Conservation (phyloP, 2,888 invertebrate species). For the Anthoptus insignis region DNA sequence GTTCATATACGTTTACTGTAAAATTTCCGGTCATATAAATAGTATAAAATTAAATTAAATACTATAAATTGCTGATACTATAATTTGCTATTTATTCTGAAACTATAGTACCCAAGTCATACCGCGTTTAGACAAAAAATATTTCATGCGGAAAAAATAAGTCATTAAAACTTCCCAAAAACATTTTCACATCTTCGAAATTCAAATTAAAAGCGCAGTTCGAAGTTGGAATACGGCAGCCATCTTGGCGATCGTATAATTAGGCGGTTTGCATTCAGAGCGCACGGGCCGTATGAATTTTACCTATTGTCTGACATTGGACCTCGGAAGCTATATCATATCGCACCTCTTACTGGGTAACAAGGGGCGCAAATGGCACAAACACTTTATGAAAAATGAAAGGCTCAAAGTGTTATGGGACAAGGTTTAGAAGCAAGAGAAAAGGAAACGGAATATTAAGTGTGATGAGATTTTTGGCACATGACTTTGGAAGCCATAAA, state of each 20-base stretch:
- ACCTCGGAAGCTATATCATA: slow-evolving; percentile 85
- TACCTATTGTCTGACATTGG: slow-evolving; percentile 86
- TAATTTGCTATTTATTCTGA: too few species aligned
- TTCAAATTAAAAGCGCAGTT: slow-evolving; percentile 52
- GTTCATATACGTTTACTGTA: too few species aligned
- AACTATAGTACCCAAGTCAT: too few species aligned
- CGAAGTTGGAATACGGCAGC: slow-evolving; percentile 59
- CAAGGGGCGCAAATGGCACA: slow-evolving; percentile 57
- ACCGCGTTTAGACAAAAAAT: too few species aligned
- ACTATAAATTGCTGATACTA: too few species aligned
- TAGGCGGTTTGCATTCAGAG: slow-evolving; percentile 82
- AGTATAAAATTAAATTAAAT: too few species aligned
- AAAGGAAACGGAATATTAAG: slow-evolving; percentile 19
- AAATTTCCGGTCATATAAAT: too few species aligned
- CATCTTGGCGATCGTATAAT: slow-evolving; percentile 81
- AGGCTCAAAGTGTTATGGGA: slow-evolving; percentile 50
- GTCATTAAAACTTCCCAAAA: slow-evolving; percentile 19
- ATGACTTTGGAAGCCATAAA: background rate
- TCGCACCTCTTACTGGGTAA: slow-evolving; percentile 69
- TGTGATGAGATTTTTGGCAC: background rate
- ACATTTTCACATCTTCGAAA: slow-evolving; percentile 55
- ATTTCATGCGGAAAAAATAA: slow-evolving; percentile 3
- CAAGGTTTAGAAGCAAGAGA: slow-evolving; percentile 13
- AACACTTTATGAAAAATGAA: slow-evolving; percentile 75
- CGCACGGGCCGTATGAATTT: slow-evolving; percentile 81